Evolutionary conservation across 2,888 invertebrate genomes (phyloP), one percentile per base, ranked within the genome.

Genomic region (Furcula furcula): DNA sequence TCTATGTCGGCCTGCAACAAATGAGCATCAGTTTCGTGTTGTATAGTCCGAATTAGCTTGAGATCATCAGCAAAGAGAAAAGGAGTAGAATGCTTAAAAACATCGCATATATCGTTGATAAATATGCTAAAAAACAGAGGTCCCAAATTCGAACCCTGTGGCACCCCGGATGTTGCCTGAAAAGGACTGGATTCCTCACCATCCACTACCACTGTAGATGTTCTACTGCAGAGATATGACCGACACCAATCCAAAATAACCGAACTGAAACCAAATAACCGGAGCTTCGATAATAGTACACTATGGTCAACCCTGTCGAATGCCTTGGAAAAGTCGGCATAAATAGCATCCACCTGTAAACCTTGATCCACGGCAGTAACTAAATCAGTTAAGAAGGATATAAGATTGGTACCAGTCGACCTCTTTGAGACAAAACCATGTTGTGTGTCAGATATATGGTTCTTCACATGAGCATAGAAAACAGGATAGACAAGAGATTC

Each of bases 181-280:
- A n/a, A n/a, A n/a, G n/a, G n/a, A n/a, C n/a, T 10, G 4, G 28
- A 28, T 16, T 18, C 9, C 10, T 28, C 18, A 25, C 25, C 29
- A 15, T 29, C 11, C 7, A 23, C 23, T 13, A 15, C 34, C 7
- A 34, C 18, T 23, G 7, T 12, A 2, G 22, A 15, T 11, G 19
- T 13, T 13, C 25, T 14, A n/a, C 11, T 23, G 2, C 10, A 11
- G 7, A 29, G 20, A 9, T 34, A 34, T 15, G 34, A 34, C 3
- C 9, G n/a, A 16, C 22, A 29, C 34, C 29, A 34, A 7, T 18
- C 11, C 7, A 25, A 11, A 10, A n/a, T 18, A 4, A 11, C 10
- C 6, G 10, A 12, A 7, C 12, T 13, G 10, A 29, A n/a, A 7
- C 29, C 29, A 7, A 29, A n/a, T 3, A n/a, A 18, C 15, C 16